Conservation (phyloP, 2,797 vertebrate species). For the Thripadectes ignobilis region DNA sequence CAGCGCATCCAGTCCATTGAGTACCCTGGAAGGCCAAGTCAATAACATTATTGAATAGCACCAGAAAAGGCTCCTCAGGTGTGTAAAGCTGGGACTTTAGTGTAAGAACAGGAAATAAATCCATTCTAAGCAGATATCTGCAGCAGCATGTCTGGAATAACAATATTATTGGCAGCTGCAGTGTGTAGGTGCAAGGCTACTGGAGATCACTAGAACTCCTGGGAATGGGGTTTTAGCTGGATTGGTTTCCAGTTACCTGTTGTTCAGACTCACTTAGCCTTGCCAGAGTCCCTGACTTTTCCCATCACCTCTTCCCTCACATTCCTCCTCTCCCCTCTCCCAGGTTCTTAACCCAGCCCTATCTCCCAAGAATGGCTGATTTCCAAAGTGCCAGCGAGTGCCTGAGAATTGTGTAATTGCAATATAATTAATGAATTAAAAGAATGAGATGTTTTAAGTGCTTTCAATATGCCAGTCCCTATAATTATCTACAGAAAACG, state of each 20-base stretch:
- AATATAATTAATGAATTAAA: conserved; percentile 85
- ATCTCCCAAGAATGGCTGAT: conserved; percentile 72
- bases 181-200: neutral
- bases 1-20: neutral
- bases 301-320: neutral
- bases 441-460: conserved; percentile 82
- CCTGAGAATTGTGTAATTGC: conserved; percentile 77
- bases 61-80: neutral
- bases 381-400: conserved; percentile 70
- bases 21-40: neutral
- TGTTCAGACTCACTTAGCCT: neutral
- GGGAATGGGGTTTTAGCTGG: conserved; percentile 25
- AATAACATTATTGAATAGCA: neutral
- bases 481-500: conserved; percentile 80
- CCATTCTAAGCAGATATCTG: neutral
- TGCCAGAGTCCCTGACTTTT: neutral
- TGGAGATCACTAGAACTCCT: neutral
- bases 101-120: conserved; percentile 11
- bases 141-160: neutral
- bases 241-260: conserved; percentile 45
- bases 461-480: conserved; percentile 79
- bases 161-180: neutral
- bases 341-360: neutral
- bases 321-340: neutral
- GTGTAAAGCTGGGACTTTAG: neutral